Evolutionary conservation across 2,113 vertebrate species (phyloP).

Genomic region (Smithornis capensis): DNA sequence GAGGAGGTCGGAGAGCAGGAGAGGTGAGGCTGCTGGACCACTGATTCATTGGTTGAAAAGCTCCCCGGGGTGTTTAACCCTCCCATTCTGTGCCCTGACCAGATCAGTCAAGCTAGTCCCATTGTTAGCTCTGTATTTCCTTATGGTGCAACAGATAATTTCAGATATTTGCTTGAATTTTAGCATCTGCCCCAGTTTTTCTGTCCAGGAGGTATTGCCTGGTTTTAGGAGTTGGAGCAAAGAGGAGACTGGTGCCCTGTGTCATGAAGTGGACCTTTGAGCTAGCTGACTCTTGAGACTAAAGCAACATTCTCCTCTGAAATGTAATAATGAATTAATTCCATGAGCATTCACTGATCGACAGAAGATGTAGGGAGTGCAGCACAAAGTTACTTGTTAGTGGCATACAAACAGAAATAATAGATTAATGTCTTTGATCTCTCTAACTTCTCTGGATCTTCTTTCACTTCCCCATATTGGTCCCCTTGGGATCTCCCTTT

Average conservation of each 20-base stretch:
- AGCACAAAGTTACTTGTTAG: neutral
- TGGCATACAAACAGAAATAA: neutral
- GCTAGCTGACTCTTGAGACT: neutral
- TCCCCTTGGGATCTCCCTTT: neutral
- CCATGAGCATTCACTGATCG: neutral
- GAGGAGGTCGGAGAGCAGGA: neutral
- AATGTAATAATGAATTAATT: neutral
- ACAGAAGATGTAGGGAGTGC: neutral
- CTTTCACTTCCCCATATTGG: neutral
- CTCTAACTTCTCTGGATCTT: neutral
- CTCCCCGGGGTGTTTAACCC: neutral
- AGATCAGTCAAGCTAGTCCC: neutral
- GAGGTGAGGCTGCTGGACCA: neutral
- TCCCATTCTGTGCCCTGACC: fast-evolving
- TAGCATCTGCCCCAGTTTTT: neutral
- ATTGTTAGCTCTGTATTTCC: neutral
- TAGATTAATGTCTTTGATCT: neutral
- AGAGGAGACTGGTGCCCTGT: neutral
- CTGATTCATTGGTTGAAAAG: neutral
- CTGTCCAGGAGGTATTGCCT: neutral
- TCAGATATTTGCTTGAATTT: neutral
- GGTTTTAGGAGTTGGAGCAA: neutral
- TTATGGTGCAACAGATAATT: fast-evolving
- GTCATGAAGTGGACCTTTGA: neutral
- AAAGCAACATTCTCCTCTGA: neutral